Evolutionary conservation across 2,888 invertebrate genomes (phyloP).

Genomic region (Rotaria socialis): DNA sequence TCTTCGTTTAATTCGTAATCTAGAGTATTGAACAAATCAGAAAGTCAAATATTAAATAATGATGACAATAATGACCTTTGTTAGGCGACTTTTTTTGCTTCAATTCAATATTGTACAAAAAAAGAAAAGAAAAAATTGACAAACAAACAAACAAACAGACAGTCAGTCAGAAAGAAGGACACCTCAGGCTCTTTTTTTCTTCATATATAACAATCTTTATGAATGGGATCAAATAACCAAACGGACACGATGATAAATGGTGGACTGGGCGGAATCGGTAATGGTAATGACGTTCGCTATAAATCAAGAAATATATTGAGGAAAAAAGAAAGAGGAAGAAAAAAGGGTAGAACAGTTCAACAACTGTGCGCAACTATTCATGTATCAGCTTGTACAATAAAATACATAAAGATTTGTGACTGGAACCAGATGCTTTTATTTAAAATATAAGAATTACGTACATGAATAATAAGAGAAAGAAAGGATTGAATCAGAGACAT

Average conservation of each 20-base stretch:
- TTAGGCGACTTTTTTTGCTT: neutral
- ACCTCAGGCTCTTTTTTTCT: neutral
- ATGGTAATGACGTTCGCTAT: neutral
- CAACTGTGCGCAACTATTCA: slow-evolving; percentile 11
- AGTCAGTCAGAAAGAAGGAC: neutral
- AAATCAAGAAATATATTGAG: neutral
- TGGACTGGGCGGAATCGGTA: neutral
- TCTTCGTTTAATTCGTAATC: neutral
- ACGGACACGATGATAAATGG: slow-evolving; percentile 1
- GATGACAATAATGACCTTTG: slow-evolving; percentile 7
- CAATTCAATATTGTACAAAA: slow-evolving; percentile 4
- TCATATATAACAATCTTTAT: neutral
- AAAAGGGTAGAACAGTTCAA: neutral
- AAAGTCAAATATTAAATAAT: neutral
- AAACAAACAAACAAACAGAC: neutral
- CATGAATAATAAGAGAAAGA: neutral
- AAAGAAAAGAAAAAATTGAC: neutral
- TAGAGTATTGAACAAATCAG: neutral
- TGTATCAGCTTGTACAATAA: slow-evolving; percentile 13
- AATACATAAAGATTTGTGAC: neutral
- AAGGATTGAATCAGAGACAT: no score
- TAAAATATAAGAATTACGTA: neutral
- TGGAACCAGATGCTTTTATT: neutral
- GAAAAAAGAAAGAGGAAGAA: neutral
- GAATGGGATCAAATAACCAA: slow-evolving; percentile 17